Percentiles rank a stretch among this genome's conserved stretches.
These are phyloP conservation scores for Hippolais icterina DNA, from an alignment of 2,113 vertebrate species.

Conservation along the genomic window DNA sequence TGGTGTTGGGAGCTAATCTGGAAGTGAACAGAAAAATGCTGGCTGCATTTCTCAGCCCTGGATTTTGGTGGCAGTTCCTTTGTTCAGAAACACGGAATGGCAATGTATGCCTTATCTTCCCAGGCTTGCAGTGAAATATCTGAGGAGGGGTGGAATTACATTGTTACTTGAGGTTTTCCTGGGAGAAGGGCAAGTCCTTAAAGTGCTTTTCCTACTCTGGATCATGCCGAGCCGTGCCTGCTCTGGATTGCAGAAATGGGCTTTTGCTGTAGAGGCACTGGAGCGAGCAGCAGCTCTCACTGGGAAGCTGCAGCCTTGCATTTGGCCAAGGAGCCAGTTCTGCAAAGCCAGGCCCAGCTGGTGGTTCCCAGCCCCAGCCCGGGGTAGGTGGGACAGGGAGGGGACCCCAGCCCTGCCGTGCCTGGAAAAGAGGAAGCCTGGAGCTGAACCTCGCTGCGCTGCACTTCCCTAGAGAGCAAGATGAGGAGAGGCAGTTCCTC, in stretches of 20 bases:
- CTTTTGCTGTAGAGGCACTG: background rate
- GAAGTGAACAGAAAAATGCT: background rate
- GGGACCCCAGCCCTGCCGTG: background rate
- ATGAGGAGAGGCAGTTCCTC: background rate
- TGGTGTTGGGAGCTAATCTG: background rate
- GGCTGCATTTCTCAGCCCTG: background rate
- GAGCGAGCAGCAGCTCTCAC: background rate
- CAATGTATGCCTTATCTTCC: background rate
- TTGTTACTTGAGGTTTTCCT: background rate
- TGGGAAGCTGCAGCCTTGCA: background rate
- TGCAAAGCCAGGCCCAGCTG: background rate
- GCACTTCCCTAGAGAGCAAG: background rate
- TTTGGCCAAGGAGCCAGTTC: background rate
- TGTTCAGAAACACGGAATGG: background rate
- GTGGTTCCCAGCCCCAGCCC: accelerated
- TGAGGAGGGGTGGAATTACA: background rate
- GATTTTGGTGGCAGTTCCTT: background rate
- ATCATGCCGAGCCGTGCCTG: accelerated
- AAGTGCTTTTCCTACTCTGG: background rate
- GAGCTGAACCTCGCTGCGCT: background rate
- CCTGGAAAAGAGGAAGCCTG: constrained; percentile 20
- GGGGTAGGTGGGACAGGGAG: background rate
- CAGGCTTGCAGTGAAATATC: accelerated
- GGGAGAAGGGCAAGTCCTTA: background rate
- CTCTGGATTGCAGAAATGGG: background rate